Base-by-base conservation (phyloP, 2,113 vertebrate genomes). In the zebrafish (Danio rerio) region DNA sequence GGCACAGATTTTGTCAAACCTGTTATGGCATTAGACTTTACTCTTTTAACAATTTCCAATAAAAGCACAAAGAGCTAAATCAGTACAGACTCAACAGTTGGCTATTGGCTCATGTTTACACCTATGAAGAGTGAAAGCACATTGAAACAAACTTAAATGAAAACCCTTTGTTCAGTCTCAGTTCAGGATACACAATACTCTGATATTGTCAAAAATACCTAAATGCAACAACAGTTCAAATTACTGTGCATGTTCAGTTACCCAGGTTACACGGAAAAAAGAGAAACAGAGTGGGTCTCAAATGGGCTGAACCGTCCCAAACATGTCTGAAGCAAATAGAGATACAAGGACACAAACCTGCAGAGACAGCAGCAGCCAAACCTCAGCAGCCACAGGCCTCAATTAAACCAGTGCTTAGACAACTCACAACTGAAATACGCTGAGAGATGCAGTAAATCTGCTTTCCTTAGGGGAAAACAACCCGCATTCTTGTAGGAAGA, bases 341-440 rank as follows among this genome's bases (percentile, higher is more conserved):
- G 18, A 53, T 52, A 0, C 4, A 52, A 52, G 49, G 20, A 31
- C 20, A 50, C 43, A 20, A 70, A 12, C n/a, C 45, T 47, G n/a
- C 10, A 78, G 75, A 78, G 12, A 50, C 40, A 78, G 59, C 40
- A 18, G n/a, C 0, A 16, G 2, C 68, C 45, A 70, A 49, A 70
- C 45, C 16, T 47, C n/a, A 50, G n/a, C 68, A 63, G 61, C 61
- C 63, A 66, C 40, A 66, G 40, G 63, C 31, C 45, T 12, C 68
- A 70, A 20, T 70, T 50, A 31, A 15, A 31, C 52, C 8, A 55
- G 9, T 55, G 43, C 11, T 18, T 50, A 47, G 68, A 55, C 21
- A 72, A 52, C n/a, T 31, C 6, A 7, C 5, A 55, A 31, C 5
- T n/a, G 13, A 31, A 73, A 73, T n/a, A 55, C 53, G 21, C 70